Base-by-base conservation (phyloP, 2,113 vertebrate species). In the Bujurquina vittata region DNA sequence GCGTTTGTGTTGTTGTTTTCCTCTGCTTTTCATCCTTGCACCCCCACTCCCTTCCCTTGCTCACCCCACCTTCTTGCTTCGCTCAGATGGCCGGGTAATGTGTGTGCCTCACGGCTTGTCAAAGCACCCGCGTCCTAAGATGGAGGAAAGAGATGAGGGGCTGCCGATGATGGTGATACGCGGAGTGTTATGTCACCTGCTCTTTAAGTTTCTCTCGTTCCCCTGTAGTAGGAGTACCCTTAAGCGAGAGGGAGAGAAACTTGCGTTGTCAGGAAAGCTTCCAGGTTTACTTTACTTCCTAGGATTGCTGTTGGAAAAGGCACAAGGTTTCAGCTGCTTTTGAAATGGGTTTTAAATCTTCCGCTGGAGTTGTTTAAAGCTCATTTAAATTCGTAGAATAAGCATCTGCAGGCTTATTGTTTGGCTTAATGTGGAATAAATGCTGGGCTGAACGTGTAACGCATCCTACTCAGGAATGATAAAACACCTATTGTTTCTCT, bases 121-220 rank as follows among this genome's bases (percentile, higher is more conserved):
- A 92, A 88, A 92, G 93, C 94, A 95, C 94, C 95, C 94, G 94
- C 94, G 94, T 94, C 93, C 94, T 95, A 96, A 96, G 91, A 96
- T 96, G 95, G 95, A 95, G 95, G 95, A 94, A 91, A 80, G 90
- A 92, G 94, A 94, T 94, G 94, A 91, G 74, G 88, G 87, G 26
- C 67, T 72, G 67, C 26, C 46, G 46, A 54, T 52, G 67, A 72
- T 72, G 92, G 83, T 88, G 84, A 75, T 86, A 81, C 83, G 56
- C 55, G 26, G 74, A 59, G 84, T 63, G 79, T 92, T 89, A 86
- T 91, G 91, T 91, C 92, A 91, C 80, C 74, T 61, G 75, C 77
- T 83, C 72, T 77, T 37, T 59, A 80, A 86, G 72, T 87, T 83
- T 52, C 57, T 75, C 81, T 56, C 37, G 37, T 58, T 72, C 57